phyloP scores from a whole-genome alignment of 1,140 invertebrate species.

The Pantala flavescens region DNA sequence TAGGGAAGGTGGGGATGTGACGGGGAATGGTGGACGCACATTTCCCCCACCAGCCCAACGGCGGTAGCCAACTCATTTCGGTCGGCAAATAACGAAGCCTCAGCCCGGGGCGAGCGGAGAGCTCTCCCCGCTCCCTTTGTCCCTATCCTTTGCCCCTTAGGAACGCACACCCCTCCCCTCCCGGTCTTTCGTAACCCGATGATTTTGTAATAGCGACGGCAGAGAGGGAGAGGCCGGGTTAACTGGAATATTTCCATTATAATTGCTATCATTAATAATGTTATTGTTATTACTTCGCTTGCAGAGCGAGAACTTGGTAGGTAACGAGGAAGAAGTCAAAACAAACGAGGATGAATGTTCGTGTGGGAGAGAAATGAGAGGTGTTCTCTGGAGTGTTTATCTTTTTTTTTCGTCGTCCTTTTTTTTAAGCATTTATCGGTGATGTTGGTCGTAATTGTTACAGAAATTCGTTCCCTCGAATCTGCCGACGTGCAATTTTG shows the following conservation, averaged over 20 bases:
- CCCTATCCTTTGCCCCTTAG: neutral
- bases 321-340: neutral
- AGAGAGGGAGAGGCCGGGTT: conserved; percentile 1
- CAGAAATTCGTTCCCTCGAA: too few species aligned
- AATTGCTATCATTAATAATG: conserved; percentile 8
- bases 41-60: neutral
- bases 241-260: conserved; percentile 7
- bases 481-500: too few species aligned
- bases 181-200: neutral
- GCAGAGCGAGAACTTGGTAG: neutral
- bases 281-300: neutral
- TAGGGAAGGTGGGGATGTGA: neutral
- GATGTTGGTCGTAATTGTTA: too few species aligned
- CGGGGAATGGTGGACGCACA: neutral
- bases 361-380: too few species aligned
- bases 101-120: neutral
- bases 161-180: neutral
- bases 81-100: conserved; percentile 7
- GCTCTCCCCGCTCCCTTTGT: neutral
- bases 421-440: too few species aligned
- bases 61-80: conserved; percentile 2
- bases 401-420: too few species aligned
- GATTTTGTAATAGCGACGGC: neutral
- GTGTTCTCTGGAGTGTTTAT: too few species aligned
- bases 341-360: neutral